phyloP scores from a whole-genome alignment of 1,140 invertebrate species.

The Aphelinus atriplicis region DNA sequence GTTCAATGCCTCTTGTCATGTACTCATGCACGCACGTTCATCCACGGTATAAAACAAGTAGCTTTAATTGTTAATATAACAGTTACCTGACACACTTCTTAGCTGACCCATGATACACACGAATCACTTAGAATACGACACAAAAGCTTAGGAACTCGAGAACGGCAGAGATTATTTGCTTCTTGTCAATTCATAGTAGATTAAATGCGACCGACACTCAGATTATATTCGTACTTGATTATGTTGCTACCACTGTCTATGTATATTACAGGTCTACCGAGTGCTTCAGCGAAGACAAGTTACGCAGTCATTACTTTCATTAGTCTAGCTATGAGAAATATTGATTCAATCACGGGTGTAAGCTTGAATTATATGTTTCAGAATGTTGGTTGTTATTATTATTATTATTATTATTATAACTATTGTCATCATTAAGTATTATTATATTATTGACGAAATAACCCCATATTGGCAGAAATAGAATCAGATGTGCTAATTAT shows the following conservation, averaged over 20 bases:
- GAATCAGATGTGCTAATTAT: no score
- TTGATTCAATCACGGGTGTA: background rate
- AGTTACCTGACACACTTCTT: constrained; percentile 59
- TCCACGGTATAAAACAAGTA: constrained; percentile 61
- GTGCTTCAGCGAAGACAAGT: no score
- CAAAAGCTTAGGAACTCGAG: background rate
- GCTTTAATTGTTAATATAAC: constrained; percentile 63
- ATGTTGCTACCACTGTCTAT: no score
- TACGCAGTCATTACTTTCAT: no score
- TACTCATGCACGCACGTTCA: constrained; percentile 62
- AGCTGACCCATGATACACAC: constrained; percentile 52
- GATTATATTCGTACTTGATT: no score
- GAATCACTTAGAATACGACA: constrained; percentile 55
- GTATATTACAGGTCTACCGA: no score
- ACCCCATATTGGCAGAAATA: no score
- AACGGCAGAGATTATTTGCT: background rate
- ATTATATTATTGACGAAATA: no score
- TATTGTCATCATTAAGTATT: no score
- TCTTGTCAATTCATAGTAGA: background rate
- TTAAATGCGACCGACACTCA: background rate
- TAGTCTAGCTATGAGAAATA: background rate
- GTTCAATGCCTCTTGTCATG: constrained; percentile 38
- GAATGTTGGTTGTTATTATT: no score
- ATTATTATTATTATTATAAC: no score
- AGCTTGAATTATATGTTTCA: background rate